Evolutionary conservation across 2,113 vertebrate species (phyloP).

Genomic region (Rhinichthys klamathensis): DNA sequence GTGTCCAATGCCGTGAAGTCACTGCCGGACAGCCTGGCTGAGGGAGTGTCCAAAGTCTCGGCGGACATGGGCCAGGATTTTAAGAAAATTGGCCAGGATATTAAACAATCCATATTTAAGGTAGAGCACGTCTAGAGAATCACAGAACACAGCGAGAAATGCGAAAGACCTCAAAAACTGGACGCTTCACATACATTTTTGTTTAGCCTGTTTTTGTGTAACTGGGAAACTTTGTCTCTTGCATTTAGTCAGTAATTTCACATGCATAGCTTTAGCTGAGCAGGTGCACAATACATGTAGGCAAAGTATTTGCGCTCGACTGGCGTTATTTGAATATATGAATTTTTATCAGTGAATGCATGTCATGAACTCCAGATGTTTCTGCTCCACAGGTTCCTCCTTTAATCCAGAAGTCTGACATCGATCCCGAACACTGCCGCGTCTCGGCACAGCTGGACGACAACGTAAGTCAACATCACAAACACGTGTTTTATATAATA

Average conservation of each 20-base stretch:
- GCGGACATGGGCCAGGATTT: conserved; percentile 99
- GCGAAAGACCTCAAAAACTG: not conserved
- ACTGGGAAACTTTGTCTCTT: not conserved
- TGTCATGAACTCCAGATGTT: not conserved
- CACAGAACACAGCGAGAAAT: not conserved
- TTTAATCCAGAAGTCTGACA: conserved; percentile 89
- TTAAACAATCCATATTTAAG: conserved; percentile 98
- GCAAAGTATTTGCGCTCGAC: not conserved
- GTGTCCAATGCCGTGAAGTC: conserved; percentile 97
- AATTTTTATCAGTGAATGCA: not conserved
- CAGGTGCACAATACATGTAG: not conserved
- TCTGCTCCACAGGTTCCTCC: conserved; percentile 83
- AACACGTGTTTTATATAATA: not conserved
- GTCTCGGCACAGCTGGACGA: conserved; percentile 97
- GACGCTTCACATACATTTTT: not conserved
- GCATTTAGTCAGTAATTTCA: not conserved
- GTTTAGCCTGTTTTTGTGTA: not conserved
- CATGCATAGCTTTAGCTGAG: not conserved
- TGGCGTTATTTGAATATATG: not conserved
- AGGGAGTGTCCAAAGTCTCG: conserved; percentile 97
- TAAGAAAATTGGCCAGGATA: conserved; percentile 94
- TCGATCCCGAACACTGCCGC: conserved; percentile 92
- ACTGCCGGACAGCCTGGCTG: conserved; percentile 95
- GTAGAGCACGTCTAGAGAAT: conserved; percentile 67
- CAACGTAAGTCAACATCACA: conserved; percentile 84